Evolutionary conservation across 2,888 invertebrate genomes (phyloP), one percentile per base, ranked within the genome.

Genomic region (Calephelis perditalis): DNA sequence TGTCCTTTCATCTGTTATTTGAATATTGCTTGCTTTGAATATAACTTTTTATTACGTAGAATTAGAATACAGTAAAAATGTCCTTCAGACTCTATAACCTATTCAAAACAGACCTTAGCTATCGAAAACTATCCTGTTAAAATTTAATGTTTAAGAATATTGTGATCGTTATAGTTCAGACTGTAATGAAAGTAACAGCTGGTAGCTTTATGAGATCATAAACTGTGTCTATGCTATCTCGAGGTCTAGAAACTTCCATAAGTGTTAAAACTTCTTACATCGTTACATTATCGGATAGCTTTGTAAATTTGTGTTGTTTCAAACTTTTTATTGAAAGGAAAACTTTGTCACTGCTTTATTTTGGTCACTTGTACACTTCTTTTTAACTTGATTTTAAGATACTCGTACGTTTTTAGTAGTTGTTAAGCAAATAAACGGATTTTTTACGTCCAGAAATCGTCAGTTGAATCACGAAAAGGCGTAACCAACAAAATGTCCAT

Each of bases 121-220:
- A 49, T 52, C 26, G 26, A 26, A 15, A 35, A 52, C 10, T 11
- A 9, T 10, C 35, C 11, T 35, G 26, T 26, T 52, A 26, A 35
- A 52, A 52, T 52, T 15, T 52, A 35, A 10, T 35, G 35, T 10
- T 52, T 26, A 26, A 37, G 56, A 6, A 43, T 40, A 11, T 43
- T 10, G 43, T 15, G 15, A 40, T 56, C 43, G 40, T 56, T 56
- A 57, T 65, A 54, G 57, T 57, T 37, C 57, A 63, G 62, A 52
- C 57, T 47, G 59, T 65, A 63, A 67, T 65, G 65, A 62, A 63
- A 63, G 62, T 58, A 61, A 63, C 63, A 67, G 60, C 65, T 67
- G 66, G 61, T 61, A 57, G 54, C 61, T 66, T 65, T 65, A 66
- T 65, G 65, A 62, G 55, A 10, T 52, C 26, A 52, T 52, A 52